Evolutionary conservation across 2,797 vertebrate genomes (phyloP).

Genomic region (Bradypodion pumilum): DNA sequence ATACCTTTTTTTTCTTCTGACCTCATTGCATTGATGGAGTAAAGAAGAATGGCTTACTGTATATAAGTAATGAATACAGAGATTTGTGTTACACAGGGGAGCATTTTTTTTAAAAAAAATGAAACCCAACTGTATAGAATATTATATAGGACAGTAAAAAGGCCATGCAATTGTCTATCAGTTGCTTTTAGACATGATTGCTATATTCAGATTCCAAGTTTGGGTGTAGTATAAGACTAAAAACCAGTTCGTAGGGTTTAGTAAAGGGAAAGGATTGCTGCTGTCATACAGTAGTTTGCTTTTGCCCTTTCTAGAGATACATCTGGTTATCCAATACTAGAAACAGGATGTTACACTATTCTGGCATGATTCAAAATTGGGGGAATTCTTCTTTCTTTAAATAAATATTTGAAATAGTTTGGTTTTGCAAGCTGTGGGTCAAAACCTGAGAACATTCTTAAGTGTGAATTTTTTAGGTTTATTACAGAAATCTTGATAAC

Average conservation of each 20-base stretch:
- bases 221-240: background rate
- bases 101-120: background rate
- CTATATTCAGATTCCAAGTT: background rate
- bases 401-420: background rate
- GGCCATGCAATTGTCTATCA: background rate
- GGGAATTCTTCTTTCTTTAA: background rate
- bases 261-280: background rate
- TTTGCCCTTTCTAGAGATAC: background rate
- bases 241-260: background rate
- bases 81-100: background rate
- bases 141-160: background rate
- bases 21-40: background rate
- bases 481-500: background rate
- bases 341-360: background rate
- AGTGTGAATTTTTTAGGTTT: background rate
- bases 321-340: background rate
- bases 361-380: no score
- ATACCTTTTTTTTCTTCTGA: background rate
- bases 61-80: background rate
- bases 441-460: background rate
- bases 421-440: background rate
- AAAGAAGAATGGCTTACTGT: background rate
- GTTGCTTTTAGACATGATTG: background rate
- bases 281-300: background rate
- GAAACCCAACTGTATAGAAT: no score